A percentile compares a stretch with the other conserved stretches of the same genome.
Evolutionary conservation across 2,113 vertebrate genomes (phyloP).

Genomic region (Rhinoptilus africanus): DNA sequence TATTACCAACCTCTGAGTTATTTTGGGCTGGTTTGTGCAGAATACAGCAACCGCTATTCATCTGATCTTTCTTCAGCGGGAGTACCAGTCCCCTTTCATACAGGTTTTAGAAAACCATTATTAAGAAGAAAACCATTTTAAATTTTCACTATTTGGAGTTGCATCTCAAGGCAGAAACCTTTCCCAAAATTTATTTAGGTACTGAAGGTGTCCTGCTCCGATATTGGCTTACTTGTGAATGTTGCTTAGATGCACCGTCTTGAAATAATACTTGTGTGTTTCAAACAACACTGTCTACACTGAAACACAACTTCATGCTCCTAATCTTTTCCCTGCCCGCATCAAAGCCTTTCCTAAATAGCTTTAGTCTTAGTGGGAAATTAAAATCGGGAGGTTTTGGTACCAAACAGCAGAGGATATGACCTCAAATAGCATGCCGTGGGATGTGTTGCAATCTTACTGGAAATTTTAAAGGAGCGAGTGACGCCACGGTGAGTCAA

Average conservation of each 20-base stretch:
- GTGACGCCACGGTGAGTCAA: background rate
- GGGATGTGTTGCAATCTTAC: background rate
- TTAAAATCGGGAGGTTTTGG: background rate
- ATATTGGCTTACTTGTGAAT: too few species aligned
- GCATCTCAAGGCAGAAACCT: background rate
- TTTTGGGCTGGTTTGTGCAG: background rate
- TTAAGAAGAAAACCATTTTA: background rate
- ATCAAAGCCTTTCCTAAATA: background rate
- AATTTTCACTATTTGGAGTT: background rate
- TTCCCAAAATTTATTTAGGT: background rate
- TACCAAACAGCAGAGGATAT: background rate
- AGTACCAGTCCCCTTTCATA: background rate
- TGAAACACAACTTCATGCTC: background rate
- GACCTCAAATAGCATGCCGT: background rate
- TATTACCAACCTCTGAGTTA: background rate
- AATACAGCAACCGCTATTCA: background rate
- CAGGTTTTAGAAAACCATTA: background rate
- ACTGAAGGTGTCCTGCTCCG: fast-evolving
- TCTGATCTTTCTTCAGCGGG: background rate
- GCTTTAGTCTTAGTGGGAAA: background rate
- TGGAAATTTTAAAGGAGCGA: background rate
- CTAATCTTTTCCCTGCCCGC: background rate
- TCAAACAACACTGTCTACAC: fast-evolving
- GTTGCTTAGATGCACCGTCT: background rate
- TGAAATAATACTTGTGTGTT: background rate